Base-by-base conservation (phyloP, 1,140 invertebrate genomes). In the Drosophila tropicalis region DNA sequence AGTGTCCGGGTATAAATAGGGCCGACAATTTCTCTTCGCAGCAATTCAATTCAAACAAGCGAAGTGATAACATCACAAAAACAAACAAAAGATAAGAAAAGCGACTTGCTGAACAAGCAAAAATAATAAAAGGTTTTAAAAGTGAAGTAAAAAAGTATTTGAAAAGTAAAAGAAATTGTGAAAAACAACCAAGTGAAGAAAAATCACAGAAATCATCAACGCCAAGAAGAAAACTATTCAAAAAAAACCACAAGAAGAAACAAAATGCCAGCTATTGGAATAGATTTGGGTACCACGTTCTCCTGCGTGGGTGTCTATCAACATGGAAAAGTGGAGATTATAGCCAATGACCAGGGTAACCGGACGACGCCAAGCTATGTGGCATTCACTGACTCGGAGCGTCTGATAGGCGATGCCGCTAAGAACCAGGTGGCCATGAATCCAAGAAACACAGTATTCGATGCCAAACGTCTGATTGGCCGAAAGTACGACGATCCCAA, bases 321-420 rank as follows among this genome's bases (percentile, higher is more conserved):
- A 80, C 94, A 97, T 87, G 97, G 97, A 56, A 97, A 97, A 92
- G 95, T 98, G 65, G 97, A 98, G 92, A 98, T 98, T 83, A 98
- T 98, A 83, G 97, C 97, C 81, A 98, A 98, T 92, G 97, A 98
- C 92, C 97, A 98, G 92, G 98, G 98, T 85, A 99, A 99, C 93
- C 94, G 98, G 76, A 99, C 98, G 19, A 99, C 98, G 57, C 98
- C 98, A 22, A 97, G 96, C 73, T 99, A 98, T 94, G 98, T 99
- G 17, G 98, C 97, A 39, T 99, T 99, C 93, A 98, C 97, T 62
- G 98, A 99, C 91, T 97, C 96, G 1, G 98, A 99, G 92, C 96
- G 98, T 92, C 95, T 99, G 66, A 98, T 99, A 92, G 98, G 98
- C 62, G 98, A 99, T 94, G 97, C 97, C 60, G 98, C 98, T 78